phyloP scores from a whole-genome alignment of 2,797 vertebrate genomes.

The Argentina silus region DNA sequence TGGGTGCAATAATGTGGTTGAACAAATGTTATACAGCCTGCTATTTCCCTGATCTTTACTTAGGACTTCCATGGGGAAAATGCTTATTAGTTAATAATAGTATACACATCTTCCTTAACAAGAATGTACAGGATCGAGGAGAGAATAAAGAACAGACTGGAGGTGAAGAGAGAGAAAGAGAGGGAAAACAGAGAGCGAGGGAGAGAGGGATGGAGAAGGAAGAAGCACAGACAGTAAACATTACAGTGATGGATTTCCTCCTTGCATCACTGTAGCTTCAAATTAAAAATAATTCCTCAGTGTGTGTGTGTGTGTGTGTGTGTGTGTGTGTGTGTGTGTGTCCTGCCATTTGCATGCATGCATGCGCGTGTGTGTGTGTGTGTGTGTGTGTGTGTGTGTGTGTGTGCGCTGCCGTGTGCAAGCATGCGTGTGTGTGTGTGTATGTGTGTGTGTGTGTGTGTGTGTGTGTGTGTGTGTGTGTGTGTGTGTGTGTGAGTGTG shows the following conservation, averaged over 20 bases:
- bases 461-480: no score
- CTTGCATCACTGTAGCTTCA: constrained; percentile 5
- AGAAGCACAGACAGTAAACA: background rate
- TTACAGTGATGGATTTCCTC: background rate
- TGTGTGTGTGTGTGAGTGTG: background rate
- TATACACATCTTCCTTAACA: no score
- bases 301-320: background rate
- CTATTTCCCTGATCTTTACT: background rate
- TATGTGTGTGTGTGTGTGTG: background rate
- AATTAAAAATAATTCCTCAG: background rate
- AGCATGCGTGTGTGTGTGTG: background rate
- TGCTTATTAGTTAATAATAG: no score
- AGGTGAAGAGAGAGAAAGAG: constrained; percentile 11
- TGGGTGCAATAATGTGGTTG: no score
- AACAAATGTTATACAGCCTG: background rate
- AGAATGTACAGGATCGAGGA: no score
- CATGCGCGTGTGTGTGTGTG: background rate
- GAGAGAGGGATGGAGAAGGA: background rate
- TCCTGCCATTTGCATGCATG: background rate
- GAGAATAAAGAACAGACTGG: no score
- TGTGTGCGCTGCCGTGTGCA: no score
- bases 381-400: background rate
- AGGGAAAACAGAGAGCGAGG: constrained; percentile 12
- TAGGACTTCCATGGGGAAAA: background rate
- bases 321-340: background rate